Percentiles rank a stretch among this genome's conserved stretches.
Conservation (phyloP, 2,888 invertebrate genomes). For the Thysanoteuthis rhombus region DNA sequence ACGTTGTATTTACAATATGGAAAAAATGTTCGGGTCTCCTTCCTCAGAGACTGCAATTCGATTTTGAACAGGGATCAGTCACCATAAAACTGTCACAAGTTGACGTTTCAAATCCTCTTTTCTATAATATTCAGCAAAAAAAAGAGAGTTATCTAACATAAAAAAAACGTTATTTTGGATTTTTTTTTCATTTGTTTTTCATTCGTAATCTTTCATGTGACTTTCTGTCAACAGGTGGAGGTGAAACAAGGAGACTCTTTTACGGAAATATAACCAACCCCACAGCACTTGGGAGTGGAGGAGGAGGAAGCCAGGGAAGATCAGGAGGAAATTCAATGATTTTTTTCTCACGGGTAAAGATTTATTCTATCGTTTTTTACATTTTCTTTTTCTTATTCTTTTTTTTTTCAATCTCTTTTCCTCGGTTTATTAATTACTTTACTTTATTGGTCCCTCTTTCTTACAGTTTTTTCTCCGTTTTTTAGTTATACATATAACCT, state of each 20-base stretch:
- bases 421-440: too few species aligned
- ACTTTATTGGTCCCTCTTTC: too few species aligned
- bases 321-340: slow-evolving; percentile 41
- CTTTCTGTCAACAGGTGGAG: neutral
- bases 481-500: too few species aligned
- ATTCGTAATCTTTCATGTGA: neutral
- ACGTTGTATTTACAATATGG: too few species aligned
- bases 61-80: too few species aligned
- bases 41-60: too few species aligned
- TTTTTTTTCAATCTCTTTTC: neutral
- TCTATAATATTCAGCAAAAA: too few species aligned
- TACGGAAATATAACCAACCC: slow-evolving; percentile 44
- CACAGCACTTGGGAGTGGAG: slow-evolving; percentile 50
- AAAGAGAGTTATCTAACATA: too few species aligned
- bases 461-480: too few species aligned
- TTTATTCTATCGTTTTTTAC: neutral
- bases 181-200: neutral
- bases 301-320: slow-evolving; percentile 47
- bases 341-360: neutral
- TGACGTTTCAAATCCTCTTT: too few species aligned
- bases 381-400: neutral
- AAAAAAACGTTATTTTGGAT: neutral
- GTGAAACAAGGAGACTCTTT: neutral
- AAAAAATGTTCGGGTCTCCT: too few species aligned
- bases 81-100: too few species aligned